A percentile compares a stretch with the other conserved stretches of the same genome.
Evolutionary conservation across 1,140 invertebrate species (phyloP).

Genomic region (Ridgeia piscesae): DNA sequence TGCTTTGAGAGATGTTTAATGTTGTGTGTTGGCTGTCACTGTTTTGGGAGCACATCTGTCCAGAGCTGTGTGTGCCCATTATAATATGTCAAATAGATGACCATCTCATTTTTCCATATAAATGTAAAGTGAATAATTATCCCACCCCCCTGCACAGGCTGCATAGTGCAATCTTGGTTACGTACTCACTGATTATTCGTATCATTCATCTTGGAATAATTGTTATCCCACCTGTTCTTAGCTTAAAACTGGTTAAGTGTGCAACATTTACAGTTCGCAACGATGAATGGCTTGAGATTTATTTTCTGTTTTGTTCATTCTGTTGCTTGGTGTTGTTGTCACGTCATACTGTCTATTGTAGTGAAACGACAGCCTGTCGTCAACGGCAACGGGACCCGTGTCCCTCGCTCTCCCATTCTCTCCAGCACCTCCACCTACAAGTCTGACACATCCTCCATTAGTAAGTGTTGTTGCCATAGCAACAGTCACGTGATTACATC

Average conservation of each 20-base stretch:
- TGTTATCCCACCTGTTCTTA: neutral
- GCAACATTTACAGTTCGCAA: neutral
- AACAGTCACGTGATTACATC: neutral
- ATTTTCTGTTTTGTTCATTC: neutral
- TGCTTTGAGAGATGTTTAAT: neutral
- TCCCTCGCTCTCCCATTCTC: neutral
- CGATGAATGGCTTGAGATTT: neutral
- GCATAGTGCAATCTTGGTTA: too few species aligned
- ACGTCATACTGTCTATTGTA: neutral
- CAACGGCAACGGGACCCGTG: neutral
- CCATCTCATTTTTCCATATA: neutral
- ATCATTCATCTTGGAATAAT: neutral
- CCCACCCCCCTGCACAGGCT: too few species aligned
- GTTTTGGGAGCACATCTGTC: neutral
- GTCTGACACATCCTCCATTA: constrained; percentile 17
- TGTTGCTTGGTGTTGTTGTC: neutral
- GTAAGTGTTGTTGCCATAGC: constrained; percentile 17
- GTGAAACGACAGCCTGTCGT: neutral
- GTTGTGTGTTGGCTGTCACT: neutral
- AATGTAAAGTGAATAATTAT: neutral
- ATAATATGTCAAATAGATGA: neutral
- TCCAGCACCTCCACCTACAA: constrained; percentile 24
- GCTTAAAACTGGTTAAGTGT: neutral
- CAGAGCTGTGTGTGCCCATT: neutral
- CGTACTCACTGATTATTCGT: too few species aligned